Percentiles rank a stretch among this genome's conserved stretches.
Conservation (phyloP, 2,797 vertebrate genomes). For the Rhodeus uyekii region DNA sequence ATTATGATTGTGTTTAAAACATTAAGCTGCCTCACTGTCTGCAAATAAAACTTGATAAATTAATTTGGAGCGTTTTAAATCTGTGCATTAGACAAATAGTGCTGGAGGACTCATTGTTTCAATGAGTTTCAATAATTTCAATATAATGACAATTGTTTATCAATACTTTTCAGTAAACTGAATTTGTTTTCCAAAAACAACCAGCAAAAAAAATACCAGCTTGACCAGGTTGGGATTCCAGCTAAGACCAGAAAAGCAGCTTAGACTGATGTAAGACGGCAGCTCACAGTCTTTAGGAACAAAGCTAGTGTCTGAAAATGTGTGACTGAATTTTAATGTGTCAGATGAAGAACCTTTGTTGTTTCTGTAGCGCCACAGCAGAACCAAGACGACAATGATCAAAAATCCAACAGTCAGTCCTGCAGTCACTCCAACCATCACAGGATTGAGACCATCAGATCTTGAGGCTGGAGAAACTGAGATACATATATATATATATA, state of each 20-base stretch:
- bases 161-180: background rate
- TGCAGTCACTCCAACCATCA: background rate
- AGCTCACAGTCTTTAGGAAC: background rate
- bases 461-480: background rate
- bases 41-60: background rate
- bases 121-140: too few species aligned
- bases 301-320: background rate
- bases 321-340: background rate
- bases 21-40: conserved; percentile 51
- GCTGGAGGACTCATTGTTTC: background rate
- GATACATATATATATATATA: too few species aligned
- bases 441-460: background rate
- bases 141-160: background rate
- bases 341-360: background rate
- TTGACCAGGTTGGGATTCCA: background rate
- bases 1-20: background rate
- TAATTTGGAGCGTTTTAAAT: background rate
- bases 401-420: background rate
- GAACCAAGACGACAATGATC: background rate
- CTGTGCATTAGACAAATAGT: background rate
- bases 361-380: background rate
- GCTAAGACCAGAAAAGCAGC: background rate
- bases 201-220: too few species aligned
- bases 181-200: too few species aligned
- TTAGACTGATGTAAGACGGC: background rate